Conservation (phyloP, 2,113 vertebrate genomes). For the Hirundichthys speculiger region DNA sequence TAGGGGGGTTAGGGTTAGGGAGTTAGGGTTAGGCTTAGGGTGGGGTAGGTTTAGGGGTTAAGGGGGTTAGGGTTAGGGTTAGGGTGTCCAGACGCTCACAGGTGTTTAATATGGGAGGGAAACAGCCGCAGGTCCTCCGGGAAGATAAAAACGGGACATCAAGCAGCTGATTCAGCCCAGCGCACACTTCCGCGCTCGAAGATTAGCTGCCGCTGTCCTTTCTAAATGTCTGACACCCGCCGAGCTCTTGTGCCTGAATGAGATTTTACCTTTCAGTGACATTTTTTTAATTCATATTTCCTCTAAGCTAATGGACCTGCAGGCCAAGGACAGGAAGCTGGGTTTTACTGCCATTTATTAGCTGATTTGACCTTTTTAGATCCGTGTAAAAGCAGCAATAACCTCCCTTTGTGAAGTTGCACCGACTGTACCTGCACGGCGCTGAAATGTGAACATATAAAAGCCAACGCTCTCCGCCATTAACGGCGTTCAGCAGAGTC, state of each 20-base stretch:
- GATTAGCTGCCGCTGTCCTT: too few species aligned
- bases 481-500: neutral
- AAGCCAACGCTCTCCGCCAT: neutral
- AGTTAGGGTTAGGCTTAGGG: too few species aligned
- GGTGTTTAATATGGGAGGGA: neutral
- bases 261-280: neutral
- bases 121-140: neutral
- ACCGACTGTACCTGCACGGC: neutral
- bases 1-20: too few species aligned
- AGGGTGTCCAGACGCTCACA: neutral
- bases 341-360: neutral
- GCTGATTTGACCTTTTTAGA: slow-evolving; percentile 18
- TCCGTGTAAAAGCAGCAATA: slow-evolving; percentile 1
- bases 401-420: neutral
- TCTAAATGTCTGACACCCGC: too few species aligned
- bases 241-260: too few species aligned
- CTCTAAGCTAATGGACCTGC: neutral
- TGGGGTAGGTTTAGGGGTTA: too few species aligned
- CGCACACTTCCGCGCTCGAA: too few species aligned
- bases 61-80: too few species aligned
- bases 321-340: neutral
- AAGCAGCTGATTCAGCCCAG: too few species aligned
- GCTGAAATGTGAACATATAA: neutral
- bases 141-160: too few species aligned
- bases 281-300: neutral